Evolutionary conservation across 2,113 vertebrate genomes (phyloP).

Genomic region (Theristicus caerulescens): DNA sequence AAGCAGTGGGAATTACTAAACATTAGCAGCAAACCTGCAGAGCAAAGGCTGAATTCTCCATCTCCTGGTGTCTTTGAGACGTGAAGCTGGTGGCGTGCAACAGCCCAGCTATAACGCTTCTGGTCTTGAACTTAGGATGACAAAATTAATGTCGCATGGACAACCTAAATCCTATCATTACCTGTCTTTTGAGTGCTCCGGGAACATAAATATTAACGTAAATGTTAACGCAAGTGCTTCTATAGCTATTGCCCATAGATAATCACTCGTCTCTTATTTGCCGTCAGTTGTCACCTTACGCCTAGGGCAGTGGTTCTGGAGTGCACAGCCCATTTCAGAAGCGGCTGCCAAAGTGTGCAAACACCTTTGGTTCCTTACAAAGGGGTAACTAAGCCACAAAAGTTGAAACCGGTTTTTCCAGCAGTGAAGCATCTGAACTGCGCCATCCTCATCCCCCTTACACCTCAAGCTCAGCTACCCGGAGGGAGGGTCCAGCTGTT

Average conservation of each 20-base stretch:
- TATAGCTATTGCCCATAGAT: accelerated
- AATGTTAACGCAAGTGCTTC: accelerated
- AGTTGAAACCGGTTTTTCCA: neutral
- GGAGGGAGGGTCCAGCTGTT: neutral
- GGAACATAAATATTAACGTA: no score
- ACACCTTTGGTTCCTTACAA: neutral
- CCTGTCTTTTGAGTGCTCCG: neutral
- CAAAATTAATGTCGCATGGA: accelerated
- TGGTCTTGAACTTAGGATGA: neutral
- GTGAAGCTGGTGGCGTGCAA: accelerated
- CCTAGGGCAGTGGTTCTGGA: neutral
- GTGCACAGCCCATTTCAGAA: accelerated
- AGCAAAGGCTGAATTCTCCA: neutral
- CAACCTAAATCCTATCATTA: no score
- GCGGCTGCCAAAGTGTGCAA: accelerated
- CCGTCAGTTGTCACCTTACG: accelerated
- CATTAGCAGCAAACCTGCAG: neutral
- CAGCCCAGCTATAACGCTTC: accelerated
- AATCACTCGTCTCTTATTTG: no score
- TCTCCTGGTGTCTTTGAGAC: neutral
- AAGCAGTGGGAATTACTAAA: neutral
- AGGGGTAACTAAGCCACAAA: no score
- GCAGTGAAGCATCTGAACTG: accelerated
- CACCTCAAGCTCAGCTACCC: neutral
- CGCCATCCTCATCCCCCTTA: accelerated